Evolutionary conservation across 2,888 invertebrate genomes (phyloP).

Genomic region (Tolmerus cingulatus): DNA sequence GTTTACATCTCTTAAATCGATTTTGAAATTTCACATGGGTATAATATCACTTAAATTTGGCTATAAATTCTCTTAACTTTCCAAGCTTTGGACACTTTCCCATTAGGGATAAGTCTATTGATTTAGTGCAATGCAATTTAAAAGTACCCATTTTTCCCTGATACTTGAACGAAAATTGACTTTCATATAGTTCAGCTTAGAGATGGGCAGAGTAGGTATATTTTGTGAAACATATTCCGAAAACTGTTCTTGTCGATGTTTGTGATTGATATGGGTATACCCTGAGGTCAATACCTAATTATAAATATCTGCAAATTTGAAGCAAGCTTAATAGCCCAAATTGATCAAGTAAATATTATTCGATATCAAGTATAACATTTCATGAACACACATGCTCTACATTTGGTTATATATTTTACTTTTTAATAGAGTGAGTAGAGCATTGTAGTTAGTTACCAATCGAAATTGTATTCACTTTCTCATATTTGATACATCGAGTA

Average conservation of each 20-base stretch:
- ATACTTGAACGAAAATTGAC: not conserved
- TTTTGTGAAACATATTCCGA: not conserved
- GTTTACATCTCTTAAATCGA: not conserved
- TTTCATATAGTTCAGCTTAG: not conserved
- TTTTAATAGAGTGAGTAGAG: not conserved
- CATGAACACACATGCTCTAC: not conserved
- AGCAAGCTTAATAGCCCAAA: not conserved
- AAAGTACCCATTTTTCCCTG: not conserved
- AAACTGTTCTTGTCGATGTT: not conserved
- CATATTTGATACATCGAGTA: not conserved
- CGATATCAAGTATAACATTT: not conserved
- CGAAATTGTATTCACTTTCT: not conserved
- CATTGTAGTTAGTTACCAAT: not conserved
- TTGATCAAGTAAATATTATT: not conserved
- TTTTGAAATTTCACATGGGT: not conserved
- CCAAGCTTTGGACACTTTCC: not conserved
- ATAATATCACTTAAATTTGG: not conserved
- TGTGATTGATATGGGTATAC: not conserved
- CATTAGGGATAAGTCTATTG: not conserved
- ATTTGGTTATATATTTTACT: not conserved
- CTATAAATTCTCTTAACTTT: not conserved
- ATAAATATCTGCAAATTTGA: not conserved
- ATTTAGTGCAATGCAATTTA: not conserved
- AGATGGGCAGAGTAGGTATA: not conserved
- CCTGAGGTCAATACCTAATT: not conserved